Evolutionary conservation across 2,113 vertebrate genomes (phyloP).

Genomic region (Chloropsis cyanopogon): DNA sequence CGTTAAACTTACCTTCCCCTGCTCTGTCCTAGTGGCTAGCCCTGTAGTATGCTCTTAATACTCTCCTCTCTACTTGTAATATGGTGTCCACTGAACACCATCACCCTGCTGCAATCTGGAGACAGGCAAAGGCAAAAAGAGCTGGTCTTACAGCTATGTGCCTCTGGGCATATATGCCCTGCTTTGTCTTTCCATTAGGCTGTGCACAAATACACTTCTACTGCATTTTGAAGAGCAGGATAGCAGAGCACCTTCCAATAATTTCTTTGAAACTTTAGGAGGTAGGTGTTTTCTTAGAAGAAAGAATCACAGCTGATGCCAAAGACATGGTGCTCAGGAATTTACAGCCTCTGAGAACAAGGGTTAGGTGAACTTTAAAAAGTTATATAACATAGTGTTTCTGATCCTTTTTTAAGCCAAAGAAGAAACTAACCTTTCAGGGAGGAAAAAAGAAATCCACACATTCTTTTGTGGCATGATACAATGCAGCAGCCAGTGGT

Average conservation of each 20-base stretch:
- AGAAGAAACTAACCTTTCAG: constrained; percentile 23
- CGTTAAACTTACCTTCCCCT: not conserved
- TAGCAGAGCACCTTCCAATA: not conserved
- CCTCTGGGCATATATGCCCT: not conserved
- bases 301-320: not conserved
- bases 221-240: not conserved
- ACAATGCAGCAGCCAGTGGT: not conserved
- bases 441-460: not conserved
- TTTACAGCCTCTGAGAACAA: not conserved
- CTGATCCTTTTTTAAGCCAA: not conserved
- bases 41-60: not conserved
- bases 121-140: not conserved
- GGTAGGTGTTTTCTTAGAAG: not conserved
- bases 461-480: not conserved
- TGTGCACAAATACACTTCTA: not conserved
- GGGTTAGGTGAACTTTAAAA: not conserved
- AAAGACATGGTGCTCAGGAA: not conserved
- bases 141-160: not conserved
- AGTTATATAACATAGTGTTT: not conserved
- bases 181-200: not conserved
- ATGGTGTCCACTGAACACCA: not conserved
- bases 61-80: not conserved
- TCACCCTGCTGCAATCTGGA: not conserved
- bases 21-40: not conserved
- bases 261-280: not conserved